Conservation (phyloP, 2,113 vertebrate species). For the Melanerpes formicivorus region DNA sequence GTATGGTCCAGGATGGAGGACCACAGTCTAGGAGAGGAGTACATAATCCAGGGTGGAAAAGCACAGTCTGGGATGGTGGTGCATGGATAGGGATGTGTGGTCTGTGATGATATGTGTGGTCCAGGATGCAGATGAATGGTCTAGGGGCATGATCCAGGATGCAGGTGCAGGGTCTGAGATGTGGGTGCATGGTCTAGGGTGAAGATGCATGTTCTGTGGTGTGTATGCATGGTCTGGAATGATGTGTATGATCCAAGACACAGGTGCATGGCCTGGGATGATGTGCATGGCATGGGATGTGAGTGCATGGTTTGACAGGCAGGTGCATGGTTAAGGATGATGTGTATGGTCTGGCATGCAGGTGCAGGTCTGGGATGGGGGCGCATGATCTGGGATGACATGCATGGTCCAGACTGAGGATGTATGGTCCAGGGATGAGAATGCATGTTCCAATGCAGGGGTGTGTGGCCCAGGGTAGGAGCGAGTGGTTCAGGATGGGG, state of each 20-base stretch:
- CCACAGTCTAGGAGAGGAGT: not conserved
- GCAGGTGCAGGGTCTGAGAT: not conserved
- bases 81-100: not conserved
- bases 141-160: not conserved
- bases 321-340: not conserved
- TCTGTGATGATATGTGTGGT: accelerated
- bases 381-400: too few species aligned
- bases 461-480: not conserved
- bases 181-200: not conserved
- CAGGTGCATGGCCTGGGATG: not conserved
- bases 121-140: not conserved
- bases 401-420: not conserved
- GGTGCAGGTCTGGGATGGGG: not conserved
- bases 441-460: too few species aligned
- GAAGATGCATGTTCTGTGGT: not conserved
- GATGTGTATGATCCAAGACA: not conserved
- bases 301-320: not conserved
- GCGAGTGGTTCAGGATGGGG: too few species aligned
- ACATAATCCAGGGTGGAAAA: not conserved
- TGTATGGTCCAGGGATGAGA: not conserved
- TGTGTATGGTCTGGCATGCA: not conserved
- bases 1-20: too few species aligned
- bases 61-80: too few species aligned
- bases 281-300: not conserved
- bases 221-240: too few species aligned